These are phyloP conservation scores for Exephanes ischioxanthus DNA, from an alignment of 2,888 invertebrate genomes.

Conservation along the genomic window DNA sequence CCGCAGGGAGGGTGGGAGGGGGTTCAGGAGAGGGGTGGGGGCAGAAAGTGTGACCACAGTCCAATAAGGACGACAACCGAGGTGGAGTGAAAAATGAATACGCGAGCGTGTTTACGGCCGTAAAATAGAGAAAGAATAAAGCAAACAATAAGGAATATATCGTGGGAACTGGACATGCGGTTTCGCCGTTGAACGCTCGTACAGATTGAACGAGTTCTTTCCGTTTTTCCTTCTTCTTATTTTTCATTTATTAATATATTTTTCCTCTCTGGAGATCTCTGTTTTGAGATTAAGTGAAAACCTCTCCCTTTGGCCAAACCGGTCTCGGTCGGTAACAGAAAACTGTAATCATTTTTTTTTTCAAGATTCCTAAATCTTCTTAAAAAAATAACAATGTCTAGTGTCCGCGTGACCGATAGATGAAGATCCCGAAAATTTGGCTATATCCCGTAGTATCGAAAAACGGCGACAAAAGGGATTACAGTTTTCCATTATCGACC, in stretches of 20 bases:
- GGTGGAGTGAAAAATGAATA: conserved; percentile 62
- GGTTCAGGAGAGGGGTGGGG: conserved; percentile 7
- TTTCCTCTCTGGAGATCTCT: background rate
- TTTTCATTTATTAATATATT: background rate
- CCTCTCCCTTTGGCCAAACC: background rate
- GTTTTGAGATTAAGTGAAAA: background rate
- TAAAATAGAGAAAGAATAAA: conserved; percentile 47
- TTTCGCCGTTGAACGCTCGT: background rate
- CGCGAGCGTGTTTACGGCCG: conserved; percentile 51
- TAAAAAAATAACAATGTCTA: background rate
- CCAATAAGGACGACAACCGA: conserved; percentile 50
- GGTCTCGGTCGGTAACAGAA: background rate
- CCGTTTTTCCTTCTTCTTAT: conserved; percentile 1
- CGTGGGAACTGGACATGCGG: conserved; percentile 43
- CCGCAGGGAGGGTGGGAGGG: conserved; percentile 10
- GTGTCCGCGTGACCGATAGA: no score
- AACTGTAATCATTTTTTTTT: background rate
- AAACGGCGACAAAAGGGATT: no score
- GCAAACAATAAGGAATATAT: conserved; percentile 33
- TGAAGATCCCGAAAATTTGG: no score
- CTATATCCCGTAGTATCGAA: no score
- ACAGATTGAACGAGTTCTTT: conserved; percentile 19
- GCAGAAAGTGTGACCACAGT: background rate
- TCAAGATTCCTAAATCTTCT: background rate
- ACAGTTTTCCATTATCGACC: no score